Conservation (phyloP, 2,113 vertebrate genomes). For the Alectura lathami region DNA sequence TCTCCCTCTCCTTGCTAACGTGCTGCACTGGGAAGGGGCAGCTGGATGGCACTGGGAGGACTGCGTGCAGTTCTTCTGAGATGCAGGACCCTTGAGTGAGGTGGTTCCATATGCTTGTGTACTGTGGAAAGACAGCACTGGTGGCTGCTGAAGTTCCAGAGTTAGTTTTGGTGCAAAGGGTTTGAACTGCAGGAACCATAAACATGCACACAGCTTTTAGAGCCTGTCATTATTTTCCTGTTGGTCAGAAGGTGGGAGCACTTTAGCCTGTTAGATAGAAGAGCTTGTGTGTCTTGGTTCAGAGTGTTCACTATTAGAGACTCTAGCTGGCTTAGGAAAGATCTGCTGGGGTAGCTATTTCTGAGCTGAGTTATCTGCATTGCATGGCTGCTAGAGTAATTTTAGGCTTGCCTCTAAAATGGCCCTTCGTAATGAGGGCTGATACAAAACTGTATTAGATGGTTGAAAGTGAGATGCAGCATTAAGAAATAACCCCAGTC, state of each 20-base stretch:
- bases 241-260: not conserved
- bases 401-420: not conserved
- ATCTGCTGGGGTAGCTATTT: not conserved
- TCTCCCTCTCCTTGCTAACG: not conserved
- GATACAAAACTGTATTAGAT: not conserved
- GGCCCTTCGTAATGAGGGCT: not conserved
- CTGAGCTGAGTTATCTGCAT: not conserved
- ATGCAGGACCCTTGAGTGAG: not conserved
- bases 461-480: not conserved
- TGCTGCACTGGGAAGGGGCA: not conserved
- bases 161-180: not conserved
- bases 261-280: not conserved
- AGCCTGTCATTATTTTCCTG: not conserved
- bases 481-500: not conserved
- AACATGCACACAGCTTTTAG: not conserved
- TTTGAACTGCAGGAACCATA: not conserved
- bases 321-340: not conserved
- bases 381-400: not conserved
- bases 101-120: not conserved
- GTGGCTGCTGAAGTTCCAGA: not conserved
- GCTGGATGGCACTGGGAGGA: not conserved
- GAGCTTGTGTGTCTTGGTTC: not conserved
- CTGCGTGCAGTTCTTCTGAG: not conserved
- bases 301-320: not conserved
- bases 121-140: not conserved